A percentile compares a stretch with the other conserved stretches of the same genome.
These are phyloP conservation scores for Manis pentadactyla DNA, from an alignment of 2,797 vertebrate species.

Conservation along the genomic window DNA sequence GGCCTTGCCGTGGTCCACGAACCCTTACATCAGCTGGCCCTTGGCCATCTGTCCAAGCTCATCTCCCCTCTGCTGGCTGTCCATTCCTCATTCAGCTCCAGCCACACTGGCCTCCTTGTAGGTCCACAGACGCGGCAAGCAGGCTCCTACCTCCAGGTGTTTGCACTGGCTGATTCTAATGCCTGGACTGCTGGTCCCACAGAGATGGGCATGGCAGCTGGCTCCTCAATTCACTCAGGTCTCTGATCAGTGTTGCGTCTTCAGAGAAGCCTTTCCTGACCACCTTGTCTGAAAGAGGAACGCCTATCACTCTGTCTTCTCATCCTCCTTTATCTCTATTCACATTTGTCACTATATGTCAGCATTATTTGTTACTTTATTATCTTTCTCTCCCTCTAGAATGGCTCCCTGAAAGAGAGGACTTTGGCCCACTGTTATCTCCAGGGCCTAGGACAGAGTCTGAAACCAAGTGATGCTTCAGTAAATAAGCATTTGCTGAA, in stretches of 20 bases:
- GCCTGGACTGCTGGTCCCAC: too few species aligned
- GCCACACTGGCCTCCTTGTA: neutral
- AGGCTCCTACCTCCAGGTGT: neutral
- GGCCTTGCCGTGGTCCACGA: rapidly evolving
- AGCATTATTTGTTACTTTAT: neutral
- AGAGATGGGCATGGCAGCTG: neutral
- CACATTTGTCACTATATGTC: too few species aligned
- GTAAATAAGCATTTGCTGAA: neutral
- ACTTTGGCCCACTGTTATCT: neutral
- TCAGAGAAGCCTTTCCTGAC: neutral
- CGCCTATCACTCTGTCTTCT: neutral
- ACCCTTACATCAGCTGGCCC: too few species aligned
- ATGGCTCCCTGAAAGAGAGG: neutral
- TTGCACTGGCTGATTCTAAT: neutral
- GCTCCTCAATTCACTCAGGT: neutral
- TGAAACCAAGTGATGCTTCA: neutral
- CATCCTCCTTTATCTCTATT: neutral
- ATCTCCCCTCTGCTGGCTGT: rapidly evolving
- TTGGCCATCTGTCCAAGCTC: neutral
- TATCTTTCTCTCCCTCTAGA: neutral
- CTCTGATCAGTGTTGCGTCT: neutral
- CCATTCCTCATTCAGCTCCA: neutral
- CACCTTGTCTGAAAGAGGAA: neutral
- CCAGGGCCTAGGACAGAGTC: neutral
- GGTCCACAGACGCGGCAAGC: neutral